Base-by-base conservation (phyloP, 2,888 invertebrate genomes). In the Apodemia hepburni region DNA sequence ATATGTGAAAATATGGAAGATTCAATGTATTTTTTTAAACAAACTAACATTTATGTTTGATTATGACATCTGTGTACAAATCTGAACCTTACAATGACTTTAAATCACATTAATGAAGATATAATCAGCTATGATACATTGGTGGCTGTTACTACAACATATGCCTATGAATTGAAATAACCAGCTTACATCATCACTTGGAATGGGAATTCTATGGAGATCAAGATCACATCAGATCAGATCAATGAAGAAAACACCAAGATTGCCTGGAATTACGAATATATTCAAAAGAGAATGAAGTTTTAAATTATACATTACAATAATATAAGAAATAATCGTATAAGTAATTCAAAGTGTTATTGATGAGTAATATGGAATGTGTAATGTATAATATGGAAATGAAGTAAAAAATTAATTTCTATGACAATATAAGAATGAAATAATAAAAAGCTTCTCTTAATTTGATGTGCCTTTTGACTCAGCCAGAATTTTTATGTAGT, bases 381-480 rank as follows among this genome's bases (percentile, higher is more conserved):
- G 11, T 38, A 11, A 11, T 38, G 12, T 38, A 11, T 12, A 38
- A 38, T 38, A 38, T 3, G 38, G 38, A 38, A 11, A 38, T 1
- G 3, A 3, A 38, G 38, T 12, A 11, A 38, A 12, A 12, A 38
- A 38, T 35, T 1, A 12, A 3, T 12, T 12, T 3, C 11, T 38
- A 38, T 12, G 11, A 38, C 38, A 11, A 12, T 38, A 12, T 38
- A 38, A 12, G 12, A 6, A 42, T 12, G 5, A 12, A 15, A 42
- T 12, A 15, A 15, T n/a, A 58, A 62, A 42, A 60, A 63, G 61
- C 65, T 73, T 71, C 67, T 69, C 80, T 81, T 82, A 76, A 76
- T 83, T 79, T 77, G 71, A 71, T 81, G 85, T 76, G 71, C 76
- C 79, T 80, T 85, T 86, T 84, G 80, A 74, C 79, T 77, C 71